Percentiles rank a stretch among this genome's conserved stretches.
Conservation (phyloP, 1,140 invertebrate genomes). For the Whitmania pigra region DNA sequence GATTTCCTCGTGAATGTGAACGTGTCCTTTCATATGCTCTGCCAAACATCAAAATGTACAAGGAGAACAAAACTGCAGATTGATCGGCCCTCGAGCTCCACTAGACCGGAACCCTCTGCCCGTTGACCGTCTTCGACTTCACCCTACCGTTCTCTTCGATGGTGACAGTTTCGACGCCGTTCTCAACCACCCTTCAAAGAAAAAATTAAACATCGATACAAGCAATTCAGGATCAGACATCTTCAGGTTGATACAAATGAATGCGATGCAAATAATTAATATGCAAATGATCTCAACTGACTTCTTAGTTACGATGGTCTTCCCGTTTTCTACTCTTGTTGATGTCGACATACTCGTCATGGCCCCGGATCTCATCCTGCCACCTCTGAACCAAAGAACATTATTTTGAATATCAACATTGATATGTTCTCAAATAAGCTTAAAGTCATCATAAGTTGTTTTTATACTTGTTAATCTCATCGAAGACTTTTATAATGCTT, state of each 20-base stretch:
- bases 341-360: slow-evolving; percentile 54
- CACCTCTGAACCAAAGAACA: background rate
- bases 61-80: too few relatives aligned
- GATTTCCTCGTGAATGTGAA: too few relatives aligned
- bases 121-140: slow-evolving; percentile 88
- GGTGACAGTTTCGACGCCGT: slow-evolving; percentile 87
- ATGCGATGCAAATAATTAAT: background rate
- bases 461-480: too few relatives aligned
- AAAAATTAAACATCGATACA: background rate
- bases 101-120: slow-evolving; percentile 35
- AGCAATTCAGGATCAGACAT: background rate
- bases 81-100: too few relatives aligned
- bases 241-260: background rate
- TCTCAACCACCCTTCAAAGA: slow-evolving; percentile 72
- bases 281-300: slow-evolving; percentile 45
- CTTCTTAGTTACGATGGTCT: slow-evolving; percentile 92
- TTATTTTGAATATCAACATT: too few relatives aligned
- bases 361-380: background rate
- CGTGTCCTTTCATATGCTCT: too few relatives aligned
- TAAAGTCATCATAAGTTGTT: too few relatives aligned
- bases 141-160: slow-evolving; percentile 89
- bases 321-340: slow-evolving; percentile 84
- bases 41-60: too few relatives aligned
- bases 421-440: too few relatives aligned
- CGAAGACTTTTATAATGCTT: too few relatives aligned